These are phyloP conservation scores for Tamandua tetradactyla DNA, from an alignment of 2,797 vertebrate species.

Conservation along the genomic window DNA sequence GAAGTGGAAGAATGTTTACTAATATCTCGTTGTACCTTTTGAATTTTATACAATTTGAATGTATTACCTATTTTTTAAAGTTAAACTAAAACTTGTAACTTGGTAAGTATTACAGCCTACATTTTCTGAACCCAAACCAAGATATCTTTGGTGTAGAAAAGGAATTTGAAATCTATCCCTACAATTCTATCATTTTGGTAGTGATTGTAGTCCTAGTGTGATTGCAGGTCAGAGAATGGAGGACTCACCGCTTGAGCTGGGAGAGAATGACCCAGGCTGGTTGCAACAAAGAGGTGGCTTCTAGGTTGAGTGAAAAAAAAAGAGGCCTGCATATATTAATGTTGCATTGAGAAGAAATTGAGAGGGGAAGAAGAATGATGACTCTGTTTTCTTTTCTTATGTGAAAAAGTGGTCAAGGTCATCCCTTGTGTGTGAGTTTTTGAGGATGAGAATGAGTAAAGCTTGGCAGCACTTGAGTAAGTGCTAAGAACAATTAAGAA, in stretches of 20 bases:
- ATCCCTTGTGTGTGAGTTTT: background rate
- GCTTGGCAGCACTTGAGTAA: background rate
- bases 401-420: background rate
- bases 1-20: background rate
- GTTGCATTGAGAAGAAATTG: background rate
- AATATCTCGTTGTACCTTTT: background rate
- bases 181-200: background rate
- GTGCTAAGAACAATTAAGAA: background rate
- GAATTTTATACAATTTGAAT: conserved; percentile 12
- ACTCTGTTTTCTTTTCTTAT: background rate
- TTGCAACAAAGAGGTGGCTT: background rate
- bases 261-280: background rate
- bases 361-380: background rate
- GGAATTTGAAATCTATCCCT: conserved; percentile 8
- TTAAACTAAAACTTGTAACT: conserved; percentile 25
- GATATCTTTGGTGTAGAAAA: background rate
- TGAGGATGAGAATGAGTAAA: background rate
- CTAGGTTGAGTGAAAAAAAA: background rate
- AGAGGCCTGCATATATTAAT: background rate
- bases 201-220: background rate
- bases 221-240: background rate
- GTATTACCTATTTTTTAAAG: conserved; percentile 33
- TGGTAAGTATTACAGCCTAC: background rate
- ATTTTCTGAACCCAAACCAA: conserved; percentile 35
- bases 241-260: background rate